These are phyloP conservation scores for Pseudoips prasinana DNA, from an alignment of 2,888 invertebrate genomes.

Conservation along the genomic window DNA sequence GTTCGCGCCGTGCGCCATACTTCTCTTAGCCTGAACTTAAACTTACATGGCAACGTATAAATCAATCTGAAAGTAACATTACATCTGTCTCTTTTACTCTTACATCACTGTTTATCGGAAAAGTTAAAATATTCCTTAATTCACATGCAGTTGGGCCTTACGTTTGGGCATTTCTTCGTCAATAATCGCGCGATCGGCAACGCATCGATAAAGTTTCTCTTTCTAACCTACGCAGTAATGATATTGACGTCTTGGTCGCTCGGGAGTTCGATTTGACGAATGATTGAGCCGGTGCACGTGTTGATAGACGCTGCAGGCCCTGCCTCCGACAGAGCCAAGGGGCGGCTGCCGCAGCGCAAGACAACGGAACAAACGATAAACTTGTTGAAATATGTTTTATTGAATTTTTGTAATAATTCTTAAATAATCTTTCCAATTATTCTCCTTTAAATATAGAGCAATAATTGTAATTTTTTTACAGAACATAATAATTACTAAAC, in stretches of 20 bases:
- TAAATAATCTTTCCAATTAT: too few relatives aligned
- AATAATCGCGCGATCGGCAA: conserved; percentile 51
- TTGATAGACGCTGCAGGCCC: conserved; percentile 59
- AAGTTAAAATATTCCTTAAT: conserved; percentile 40
- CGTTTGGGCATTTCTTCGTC: conserved; percentile 58
- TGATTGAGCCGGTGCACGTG: conserved; percentile 65
- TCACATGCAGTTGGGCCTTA: conserved; percentile 58
- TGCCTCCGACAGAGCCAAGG: conserved; percentile 46
- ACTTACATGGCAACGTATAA: conserved; percentile 31
- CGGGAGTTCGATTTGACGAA: conserved; percentile 65
- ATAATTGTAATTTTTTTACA: too few relatives aligned
- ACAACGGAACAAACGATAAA: conserved; percentile 32
- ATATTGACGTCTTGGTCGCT: conserved; percentile 62
- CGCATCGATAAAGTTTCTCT: conserved; percentile 50
- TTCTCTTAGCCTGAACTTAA: conserved; percentile 40
- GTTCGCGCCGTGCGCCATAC: conserved; percentile 53
- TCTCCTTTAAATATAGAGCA: too few relatives aligned
- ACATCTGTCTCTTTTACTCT: conserved; percentile 54
- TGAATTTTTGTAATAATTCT: too few relatives aligned
- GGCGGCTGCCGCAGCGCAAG: conserved; percentile 32
- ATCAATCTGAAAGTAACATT: conserved; percentile 47
- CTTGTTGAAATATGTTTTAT: conserved; percentile 1
- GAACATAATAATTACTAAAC: too few relatives aligned
- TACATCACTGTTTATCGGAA: conserved; percentile 43
- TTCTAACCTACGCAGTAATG: conserved; percentile 40